Base-by-base conservation (phyloP, 2,797 vertebrate species). In the Menidia menidia region DNA sequence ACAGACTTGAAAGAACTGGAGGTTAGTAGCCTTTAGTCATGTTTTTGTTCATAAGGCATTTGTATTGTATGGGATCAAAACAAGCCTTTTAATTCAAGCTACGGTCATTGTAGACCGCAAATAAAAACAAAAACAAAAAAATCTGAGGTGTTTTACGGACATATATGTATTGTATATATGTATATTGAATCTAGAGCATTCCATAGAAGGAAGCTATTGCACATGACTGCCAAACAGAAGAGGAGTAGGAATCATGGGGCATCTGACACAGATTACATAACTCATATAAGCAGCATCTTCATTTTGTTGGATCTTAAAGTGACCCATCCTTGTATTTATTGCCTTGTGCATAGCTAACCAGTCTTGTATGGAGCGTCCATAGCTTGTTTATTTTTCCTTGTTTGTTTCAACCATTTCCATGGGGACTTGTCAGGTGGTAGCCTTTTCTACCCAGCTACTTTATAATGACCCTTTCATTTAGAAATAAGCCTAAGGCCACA, bases 401-500 rank as follows among this genome's bases (percentile, higher is more conserved):
- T 70, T 80, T 56, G 25, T 74, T 53, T 65, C 15, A 15, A 51
- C 78, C 39, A 14, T 75, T 44, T 68, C 39, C 65, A 73, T 67
- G 79, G 68, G 51, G 69, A 78, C 53, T 68, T 66, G 75, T 91
- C 89, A 89, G 88, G 75, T 84, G 87, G 68, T 82, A n/a, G 56
- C 53, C 51, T 81, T 78, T 87, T 41, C 60, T 41, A 71, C 6
- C 41, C 60, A 77, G 56, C n/a, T 74, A 31, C 5, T 58, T 80
- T 2, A 89, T 83, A 90, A 89, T 53, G 75, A 71, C 65, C 73
- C 88, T 83, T 89, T 91, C 64, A 84, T 84, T 75, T 31, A 33
- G 61, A 64, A 35, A 43, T 62, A 48, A 71, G 58, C 89, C 82
- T 42, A 6, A 77, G 85, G 89, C 78, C 69, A 71, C 45, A 6